Evolutionary conservation across 2,113 vertebrate genomes (phyloP).

Genomic region (Esox niger): DNA sequence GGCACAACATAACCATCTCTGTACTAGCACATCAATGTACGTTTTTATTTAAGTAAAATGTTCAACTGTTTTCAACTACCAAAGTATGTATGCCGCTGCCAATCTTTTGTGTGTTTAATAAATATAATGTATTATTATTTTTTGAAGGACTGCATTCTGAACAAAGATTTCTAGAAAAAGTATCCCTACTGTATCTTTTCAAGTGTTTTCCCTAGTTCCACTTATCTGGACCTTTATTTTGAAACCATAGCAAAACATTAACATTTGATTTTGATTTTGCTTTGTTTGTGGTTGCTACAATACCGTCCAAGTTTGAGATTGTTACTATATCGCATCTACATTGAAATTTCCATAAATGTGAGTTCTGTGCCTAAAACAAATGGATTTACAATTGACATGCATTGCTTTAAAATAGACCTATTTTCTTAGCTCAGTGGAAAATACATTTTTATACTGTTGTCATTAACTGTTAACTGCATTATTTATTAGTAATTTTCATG

Average conservation of each 20-base stretch:
- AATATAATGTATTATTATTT: background rate
- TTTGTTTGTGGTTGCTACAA: background rate
- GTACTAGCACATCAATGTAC: background rate
- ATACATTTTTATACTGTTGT: background rate
- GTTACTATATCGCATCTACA: background rate
- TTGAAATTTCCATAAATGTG: constrained; percentile 11
- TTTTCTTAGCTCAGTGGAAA: background rate
- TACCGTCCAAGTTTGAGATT: constrained; percentile 5
- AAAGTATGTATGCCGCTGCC: constrained; percentile 4
- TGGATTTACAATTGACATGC: background rate
- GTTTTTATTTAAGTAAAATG: background rate
- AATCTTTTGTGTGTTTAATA: background rate
- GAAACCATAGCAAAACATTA: background rate
- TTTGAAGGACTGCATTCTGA: constrained; percentile 16
- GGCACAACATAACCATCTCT: background rate
- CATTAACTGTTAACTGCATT: too few species aligned
- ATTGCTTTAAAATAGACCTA: background rate
- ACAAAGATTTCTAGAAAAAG: too few species aligned
- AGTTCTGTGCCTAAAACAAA: background rate
- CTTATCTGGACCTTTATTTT: background rate
- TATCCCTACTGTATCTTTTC: too few species aligned
- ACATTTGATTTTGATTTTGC: background rate
- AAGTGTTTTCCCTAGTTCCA: background rate
- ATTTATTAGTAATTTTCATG: background rate
- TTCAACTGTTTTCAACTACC: background rate